Conservation (phyloP, 1,140 invertebrate genomes). For the Lepidurus arcticus region DNA sequence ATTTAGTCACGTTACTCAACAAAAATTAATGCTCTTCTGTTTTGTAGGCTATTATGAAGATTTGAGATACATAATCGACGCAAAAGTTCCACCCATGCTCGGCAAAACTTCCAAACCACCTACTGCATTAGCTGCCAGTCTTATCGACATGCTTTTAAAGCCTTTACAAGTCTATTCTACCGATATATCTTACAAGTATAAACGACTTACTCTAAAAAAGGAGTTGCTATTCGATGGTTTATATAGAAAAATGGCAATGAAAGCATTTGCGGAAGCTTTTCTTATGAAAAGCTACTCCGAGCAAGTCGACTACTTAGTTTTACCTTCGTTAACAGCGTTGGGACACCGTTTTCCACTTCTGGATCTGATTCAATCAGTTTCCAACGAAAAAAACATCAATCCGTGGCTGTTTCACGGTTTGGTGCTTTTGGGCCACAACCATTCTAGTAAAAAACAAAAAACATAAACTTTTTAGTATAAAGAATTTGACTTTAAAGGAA, state of each 20-base stretch:
- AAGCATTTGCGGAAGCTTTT: conserved; percentile 35
- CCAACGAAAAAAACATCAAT: conserved; percentile 36
- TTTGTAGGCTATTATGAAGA: conserved; percentile 65
- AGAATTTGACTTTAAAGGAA: too few species aligned
- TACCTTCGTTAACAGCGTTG: conserved; percentile 44
- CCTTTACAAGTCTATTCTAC: conserved; percentile 56
- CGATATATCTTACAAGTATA: conserved; percentile 44
- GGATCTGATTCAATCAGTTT: conserved; percentile 42
- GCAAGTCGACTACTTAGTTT: conserved; percentile 43
- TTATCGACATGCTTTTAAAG: conserved; percentile 67
- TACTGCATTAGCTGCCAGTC: conserved; percentile 63
- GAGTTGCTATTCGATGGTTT: background rate
- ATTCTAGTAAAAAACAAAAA: conserved; percentile 26
- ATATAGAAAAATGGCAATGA: conserved; percentile 29
- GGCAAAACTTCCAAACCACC: conserved; percentile 62
- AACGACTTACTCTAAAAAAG: conserved; percentile 14
- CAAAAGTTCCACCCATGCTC: conserved; percentile 63
- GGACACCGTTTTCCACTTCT: conserved; percentile 44
- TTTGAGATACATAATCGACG: conserved; percentile 62
- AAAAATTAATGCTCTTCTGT: conserved; percentile 25
- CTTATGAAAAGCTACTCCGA: conserved; percentile 42
- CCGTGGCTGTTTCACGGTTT: conserved; percentile 44
- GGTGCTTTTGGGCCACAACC: conserved; percentile 41
- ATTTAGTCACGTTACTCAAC: background rate
- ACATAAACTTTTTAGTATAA: too few species aligned